Evolutionary conservation across 2,797 vertebrate species (phyloP).

Genomic region (Urosaurus nigricauda): DNA sequence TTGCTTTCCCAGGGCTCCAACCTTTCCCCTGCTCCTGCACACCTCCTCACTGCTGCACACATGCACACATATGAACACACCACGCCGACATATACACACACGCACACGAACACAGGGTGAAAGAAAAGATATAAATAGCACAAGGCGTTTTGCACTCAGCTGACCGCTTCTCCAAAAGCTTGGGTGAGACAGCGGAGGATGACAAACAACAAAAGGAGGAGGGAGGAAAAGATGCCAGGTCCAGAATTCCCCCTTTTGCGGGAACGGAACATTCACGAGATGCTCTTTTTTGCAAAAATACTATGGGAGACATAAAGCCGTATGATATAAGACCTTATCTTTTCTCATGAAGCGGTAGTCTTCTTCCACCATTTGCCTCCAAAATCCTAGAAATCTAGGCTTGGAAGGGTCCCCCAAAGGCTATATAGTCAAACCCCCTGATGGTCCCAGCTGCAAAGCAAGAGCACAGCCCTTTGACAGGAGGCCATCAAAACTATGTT

Average conservation of each 20-base stretch:
- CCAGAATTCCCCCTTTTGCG: neutral
- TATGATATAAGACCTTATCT: too few species aligned
- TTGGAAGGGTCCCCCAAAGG: too few species aligned
- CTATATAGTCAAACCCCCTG: too few species aligned
- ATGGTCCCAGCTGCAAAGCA: too few species aligned
- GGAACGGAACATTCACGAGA: neutral
- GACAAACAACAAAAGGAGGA: neutral
- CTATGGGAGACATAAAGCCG: neutral
- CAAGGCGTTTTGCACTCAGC: neutral
- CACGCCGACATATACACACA: too few species aligned
- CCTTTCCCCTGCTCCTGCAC: neutral
- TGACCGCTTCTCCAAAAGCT: neutral
- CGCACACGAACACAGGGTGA: neutral
- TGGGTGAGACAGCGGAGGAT: neutral
- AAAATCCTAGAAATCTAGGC: neutral
- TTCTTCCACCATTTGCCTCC: neutral
- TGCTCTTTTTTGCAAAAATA: neutral
- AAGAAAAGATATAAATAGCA: slow-evolving; percentile 10
- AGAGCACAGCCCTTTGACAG: too few species aligned
- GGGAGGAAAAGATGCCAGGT: neutral
- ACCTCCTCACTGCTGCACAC: neutral
- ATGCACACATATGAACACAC: too few species aligned
- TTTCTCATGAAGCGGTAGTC: neutral
- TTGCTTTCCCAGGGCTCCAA: neutral
- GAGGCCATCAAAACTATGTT: too few species aligned